These are phyloP conservation scores for Mareca strepera DNA, from an alignment of 2,797 vertebrate genomes.

Conservation along the genomic window DNA sequence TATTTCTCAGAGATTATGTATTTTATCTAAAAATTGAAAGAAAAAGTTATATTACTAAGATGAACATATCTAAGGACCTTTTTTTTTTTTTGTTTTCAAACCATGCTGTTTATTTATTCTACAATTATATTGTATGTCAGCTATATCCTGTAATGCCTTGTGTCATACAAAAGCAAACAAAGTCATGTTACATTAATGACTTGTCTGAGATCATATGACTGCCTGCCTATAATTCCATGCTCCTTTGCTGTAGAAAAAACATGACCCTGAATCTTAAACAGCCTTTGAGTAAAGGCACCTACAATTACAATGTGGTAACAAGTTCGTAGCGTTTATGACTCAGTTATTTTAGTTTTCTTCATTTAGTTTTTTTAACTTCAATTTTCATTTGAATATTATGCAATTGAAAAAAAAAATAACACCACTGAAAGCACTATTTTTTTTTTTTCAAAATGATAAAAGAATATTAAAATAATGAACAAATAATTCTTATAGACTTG, in stretches of 20 bases:
- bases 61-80: slow-evolving; percentile 73
- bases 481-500: background rate
- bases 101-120: slow-evolving; percentile 90
- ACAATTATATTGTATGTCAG: slow-evolving; percentile 83
- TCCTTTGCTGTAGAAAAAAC: slow-evolving; percentile 78
- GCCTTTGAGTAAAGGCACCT: slow-evolving; percentile 63
- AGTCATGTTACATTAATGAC: slow-evolving; percentile 79
- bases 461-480: background rate
- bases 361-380: background rate
- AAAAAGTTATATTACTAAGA: slow-evolving; percentile 66
- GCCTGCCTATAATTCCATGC: slow-evolving; percentile 81
- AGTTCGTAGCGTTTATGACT: slow-evolving; percentile 77
- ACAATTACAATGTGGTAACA: slow-evolving; percentile 78
- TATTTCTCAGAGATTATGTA: background rate
- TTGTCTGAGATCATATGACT: slow-evolving; percentile 77
- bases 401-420: background rate
- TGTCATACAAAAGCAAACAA: slow-evolving; percentile 97
- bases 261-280: slow-evolving; percentile 71
- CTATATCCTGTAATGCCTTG: slow-evolving; percentile 85
- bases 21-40: no score
- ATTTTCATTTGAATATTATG: slow-evolving; percentile 23
- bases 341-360: slow-evolving; percentile 49
- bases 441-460: background rate
- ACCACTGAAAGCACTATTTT: background rate
- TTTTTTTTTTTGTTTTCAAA: slow-evolving; percentile 61